Base-by-base conservation (phyloP, 2,797 vertebrate species). In the Bryconaethiops microstoma region DNA sequence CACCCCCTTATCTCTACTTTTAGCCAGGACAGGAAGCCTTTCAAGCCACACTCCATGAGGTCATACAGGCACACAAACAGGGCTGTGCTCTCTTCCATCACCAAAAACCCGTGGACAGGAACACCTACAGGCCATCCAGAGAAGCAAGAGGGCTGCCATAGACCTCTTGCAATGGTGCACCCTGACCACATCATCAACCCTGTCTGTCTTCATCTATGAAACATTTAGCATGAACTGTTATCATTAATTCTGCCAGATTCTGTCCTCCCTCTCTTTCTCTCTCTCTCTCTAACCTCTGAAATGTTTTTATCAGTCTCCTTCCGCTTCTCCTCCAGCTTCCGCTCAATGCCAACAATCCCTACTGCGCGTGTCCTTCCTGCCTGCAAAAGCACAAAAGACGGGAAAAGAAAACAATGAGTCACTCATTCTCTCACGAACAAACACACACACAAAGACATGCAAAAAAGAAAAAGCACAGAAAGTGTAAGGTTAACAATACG, bases 301-400 rank as follows among this genome's bases (percentile, higher is more conserved):
- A 99, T 99, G 91, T 99, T 99, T 95, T 98, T 99, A 93, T 99
- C 98, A 0, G 96, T 98, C 92, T 99, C 98, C 95, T 98, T 99
- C 92, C 98, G 96, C 91, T 95, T 98, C 92, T 99, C 96, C 90
- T 99, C 97, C 77, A 99, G 93, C 89, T 99, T 99, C 91, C 98
- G 95, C 90, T 99, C 98, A 13, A 99, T 99, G 59, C 98, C 97
- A 81, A 99, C 96, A 91, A 99, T 99, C 82, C 98, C 98, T 85
- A 97, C 97, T 14, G 98, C 98, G n/a, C 96, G 96, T 80, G 96
- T 94, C 93, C 95, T 97, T 96, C 97, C 96, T 94, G 95, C 86
- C 97, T 98, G 80, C 3, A 77, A 2, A 71, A 78, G 40, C 84
- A 87, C 52, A 71, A 82, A 74, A 81, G 62, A 86, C 17, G 82